phyloP scores from a whole-genome alignment of 2,888 invertebrate genomes.

The Adelphocoris suturalis region DNA sequence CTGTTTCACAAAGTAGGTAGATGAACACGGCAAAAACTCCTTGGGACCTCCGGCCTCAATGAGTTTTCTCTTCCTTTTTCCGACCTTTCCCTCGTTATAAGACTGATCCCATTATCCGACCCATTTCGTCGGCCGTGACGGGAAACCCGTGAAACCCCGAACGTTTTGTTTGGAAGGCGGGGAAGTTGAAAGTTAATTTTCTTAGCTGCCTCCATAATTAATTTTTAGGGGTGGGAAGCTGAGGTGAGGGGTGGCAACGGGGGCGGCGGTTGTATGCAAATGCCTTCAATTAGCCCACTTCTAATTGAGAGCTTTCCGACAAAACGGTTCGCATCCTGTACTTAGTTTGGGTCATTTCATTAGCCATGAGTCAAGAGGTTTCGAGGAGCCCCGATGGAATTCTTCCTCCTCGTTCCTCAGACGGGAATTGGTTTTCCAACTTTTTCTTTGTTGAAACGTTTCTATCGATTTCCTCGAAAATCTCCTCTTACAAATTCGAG shows the following conservation, averaged over 20 bases:
- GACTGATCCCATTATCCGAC: not conserved
- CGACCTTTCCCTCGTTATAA: not conserved
- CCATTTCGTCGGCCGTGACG: not conserved
- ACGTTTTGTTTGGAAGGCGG: conserved; percentile 32
- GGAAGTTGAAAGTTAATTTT: conserved; percentile 56
- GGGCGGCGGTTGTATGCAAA: conserved; percentile 69
- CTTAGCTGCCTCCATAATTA: conserved; percentile 66
- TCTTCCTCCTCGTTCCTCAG: not conserved
- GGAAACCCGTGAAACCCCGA: conserved; percentile 28
- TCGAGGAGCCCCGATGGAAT: conserved; percentile 8
- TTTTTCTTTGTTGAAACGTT: not conserved
- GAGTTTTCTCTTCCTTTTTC: not conserved
- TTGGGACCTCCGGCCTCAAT: not conserved
- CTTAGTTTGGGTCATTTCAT: conserved; percentile 64
- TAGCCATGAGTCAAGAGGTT: conserved; percentile 45
- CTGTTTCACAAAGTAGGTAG: too few relatives aligned
- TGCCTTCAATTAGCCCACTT: conserved; percentile 64
- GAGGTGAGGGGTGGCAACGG: not conserved
- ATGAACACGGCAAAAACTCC: not conserved
- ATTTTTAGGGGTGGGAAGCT: conserved; percentile 39
- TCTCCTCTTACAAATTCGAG: too few relatives aligned
- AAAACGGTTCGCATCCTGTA: conserved; percentile 65
- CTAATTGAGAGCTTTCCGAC: conserved; percentile 64
- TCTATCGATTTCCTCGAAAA: too few relatives aligned
- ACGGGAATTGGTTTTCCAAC: conserved; percentile 11